Evolutionary conservation across 1,140 invertebrate genomes (phyloP).

Genomic region (Halictus rubicundus): DNA sequence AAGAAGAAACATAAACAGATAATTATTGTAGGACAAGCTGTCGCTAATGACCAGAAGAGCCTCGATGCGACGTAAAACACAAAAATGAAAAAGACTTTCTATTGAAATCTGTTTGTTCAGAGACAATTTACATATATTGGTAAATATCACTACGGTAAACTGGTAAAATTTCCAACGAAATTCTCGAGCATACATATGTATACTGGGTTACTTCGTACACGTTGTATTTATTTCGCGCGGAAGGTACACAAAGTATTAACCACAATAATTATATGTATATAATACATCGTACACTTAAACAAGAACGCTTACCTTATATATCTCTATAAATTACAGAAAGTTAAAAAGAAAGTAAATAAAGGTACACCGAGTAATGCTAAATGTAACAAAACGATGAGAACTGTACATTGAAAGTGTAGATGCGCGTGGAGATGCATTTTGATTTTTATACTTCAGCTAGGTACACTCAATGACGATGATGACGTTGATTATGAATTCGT

Average conservation of each 20-base stretch:
- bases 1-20: no score
- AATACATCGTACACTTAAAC: slow-evolving; percentile 29
- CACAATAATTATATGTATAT: slow-evolving; percentile 38
- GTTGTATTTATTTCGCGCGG: slow-evolving; percentile 54
- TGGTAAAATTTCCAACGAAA: no score
- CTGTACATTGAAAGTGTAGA: slow-evolving; percentile 52
- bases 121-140: no score
- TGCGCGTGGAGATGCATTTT: slow-evolving; percentile 56
- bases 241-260: slow-evolving; percentile 44
- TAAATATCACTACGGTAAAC: no score
- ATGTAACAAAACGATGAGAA: slow-evolving; percentile 40
- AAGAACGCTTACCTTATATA: slow-evolving; percentile 3
- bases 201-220: slow-evolving; percentile 31
- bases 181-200: background rate
- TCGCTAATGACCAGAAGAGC: no score
- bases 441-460: slow-evolving; percentile 50
- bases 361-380: slow-evolving; percentile 24
- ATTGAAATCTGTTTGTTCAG: no score
- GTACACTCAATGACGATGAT: slow-evolving; percentile 49
- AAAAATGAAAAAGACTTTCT: no score
- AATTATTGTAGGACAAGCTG: no score
- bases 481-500: slow-evolving; percentile 52
- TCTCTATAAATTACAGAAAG: slow-evolving; percentile 34
- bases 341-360: slow-evolving; percentile 12
- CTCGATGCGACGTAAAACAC: no score